Evolutionary conservation across 2,113 vertebrate species (phyloP).

Genomic region (Typhlomys cinereus): DNA sequence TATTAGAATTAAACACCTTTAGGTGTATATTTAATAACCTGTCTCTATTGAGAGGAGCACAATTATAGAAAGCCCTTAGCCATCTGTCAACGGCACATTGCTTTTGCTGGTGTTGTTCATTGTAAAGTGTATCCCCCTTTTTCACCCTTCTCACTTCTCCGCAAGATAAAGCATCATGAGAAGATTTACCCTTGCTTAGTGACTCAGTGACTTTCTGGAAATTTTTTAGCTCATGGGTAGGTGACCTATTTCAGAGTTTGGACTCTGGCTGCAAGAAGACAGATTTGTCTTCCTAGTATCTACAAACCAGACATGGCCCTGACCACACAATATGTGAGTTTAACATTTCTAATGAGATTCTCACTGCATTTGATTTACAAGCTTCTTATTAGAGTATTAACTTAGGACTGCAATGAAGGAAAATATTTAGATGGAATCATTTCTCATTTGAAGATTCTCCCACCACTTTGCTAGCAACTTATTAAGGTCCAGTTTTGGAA

Average conservation of each 20-base stretch:
- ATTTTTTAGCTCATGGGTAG: neutral
- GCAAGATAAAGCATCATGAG: neutral
- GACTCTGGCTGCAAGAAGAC: neutral
- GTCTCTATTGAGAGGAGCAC: slow-evolving; percentile 52
- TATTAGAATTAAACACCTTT: slow-evolving; percentile 40
- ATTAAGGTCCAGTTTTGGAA: neutral
- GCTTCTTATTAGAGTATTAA: neutral
- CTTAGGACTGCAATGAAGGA: neutral
- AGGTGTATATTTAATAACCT: slow-evolving; percentile 55
- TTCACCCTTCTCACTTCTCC: neutral
- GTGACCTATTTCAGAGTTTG: neutral
- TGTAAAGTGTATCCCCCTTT: slow-evolving; percentile 8
- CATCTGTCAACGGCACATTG: neutral
- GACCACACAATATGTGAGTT: neutral
- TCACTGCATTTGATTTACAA: neutral
- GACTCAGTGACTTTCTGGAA: neutral
- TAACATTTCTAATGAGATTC: neutral
- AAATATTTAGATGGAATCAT: neutral
- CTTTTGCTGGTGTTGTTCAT: slow-evolving; percentile 31
- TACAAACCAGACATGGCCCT: neutral
- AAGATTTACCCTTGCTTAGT: neutral
- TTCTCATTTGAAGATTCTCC: neutral
- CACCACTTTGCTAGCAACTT: neutral
- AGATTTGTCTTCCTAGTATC: neutral
- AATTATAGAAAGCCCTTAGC: slow-evolving; percentile 32